Base-by-base conservation (phyloP, 2,888 invertebrate species). In the Cistogaster globosa region DNA sequence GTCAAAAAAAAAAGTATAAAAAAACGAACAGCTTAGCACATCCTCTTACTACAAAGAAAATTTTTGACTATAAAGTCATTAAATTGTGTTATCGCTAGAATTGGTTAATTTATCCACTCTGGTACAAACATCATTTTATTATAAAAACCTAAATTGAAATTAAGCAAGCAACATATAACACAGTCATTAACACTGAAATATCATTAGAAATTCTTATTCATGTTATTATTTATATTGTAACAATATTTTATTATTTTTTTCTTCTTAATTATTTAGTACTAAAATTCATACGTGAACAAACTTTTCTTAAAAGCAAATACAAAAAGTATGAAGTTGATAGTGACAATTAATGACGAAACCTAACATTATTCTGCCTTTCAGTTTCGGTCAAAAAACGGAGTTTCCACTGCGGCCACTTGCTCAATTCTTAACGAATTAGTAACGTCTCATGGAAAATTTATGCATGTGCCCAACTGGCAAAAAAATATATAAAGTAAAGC, bases 81-180 rank as follows among this genome's bases (percentile, higher is more conserved):
- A 6, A 48, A 14, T 48, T 48, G 6, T n/a, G 20, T 53, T 53
- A 53, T 53, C 2, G 36, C 5, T 11, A 36, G 3, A 38, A 4
- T 1, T 36, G 12, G 57, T 57, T 58, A 18, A 75, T 65, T 75
- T 75, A 63, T 75, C 75, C 75, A 55, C 55, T 75, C 75, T 75
- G 55, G 53, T 26, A 53, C 16, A 48, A 42, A 22, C 8, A 63
- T 26, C 11, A 53, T 63, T 74, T 63, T 62, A 63, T 36, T 18
- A 42, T 42, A 53, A 55, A 63, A 53, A 53, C 51, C 18, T 9
- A 32, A 26, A 26, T 48, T 48, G 32, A 3, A 58, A 32, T 58
- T 26, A 71, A 45, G 18, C 51, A 53, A 63, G 6, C n/a, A 45
- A 53, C 18, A 53, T 18, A 63, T 53, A 75, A 42, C 63, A 53